phyloP scores from a whole-genome alignment of 2,888 invertebrate species.

The Amphipyra tragopoginis region DNA sequence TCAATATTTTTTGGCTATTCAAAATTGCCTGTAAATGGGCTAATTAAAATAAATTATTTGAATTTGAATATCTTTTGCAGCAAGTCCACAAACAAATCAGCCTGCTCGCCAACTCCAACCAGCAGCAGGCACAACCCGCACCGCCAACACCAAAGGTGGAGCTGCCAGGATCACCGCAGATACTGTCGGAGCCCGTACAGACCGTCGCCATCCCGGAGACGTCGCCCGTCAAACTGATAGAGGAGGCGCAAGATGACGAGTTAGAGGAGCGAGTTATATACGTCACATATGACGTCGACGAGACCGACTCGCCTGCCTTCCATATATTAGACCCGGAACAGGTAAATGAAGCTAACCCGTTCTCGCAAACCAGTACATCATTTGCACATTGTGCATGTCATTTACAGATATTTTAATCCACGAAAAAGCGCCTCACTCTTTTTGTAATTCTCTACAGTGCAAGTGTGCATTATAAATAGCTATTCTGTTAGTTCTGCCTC shows the following conservation, averaged over 20 bases:
- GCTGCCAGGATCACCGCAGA: slow-evolving; percentile 1
- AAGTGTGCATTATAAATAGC: no score
- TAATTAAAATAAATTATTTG: neutral
- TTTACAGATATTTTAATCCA: no score
- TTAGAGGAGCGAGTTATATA: slow-evolving; percentile 80
- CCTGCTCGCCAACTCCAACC: slow-evolving; percentile 69
- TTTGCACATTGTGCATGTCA: no score
- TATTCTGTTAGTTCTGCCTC: no score
- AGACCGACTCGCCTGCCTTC: slow-evolving; percentile 67
- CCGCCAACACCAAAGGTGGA: slow-evolving; percentile 10
- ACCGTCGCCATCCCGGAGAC: slow-evolving; percentile 25
- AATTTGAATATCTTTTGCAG: slow-evolving; percentile 47
- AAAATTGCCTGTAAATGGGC: no score
- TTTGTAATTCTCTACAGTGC: no score
- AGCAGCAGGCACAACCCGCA: slow-evolving; percentile 8
- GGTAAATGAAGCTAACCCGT: no score
- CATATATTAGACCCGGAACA: slow-evolving; percentile 76
- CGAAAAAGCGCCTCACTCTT: no score
- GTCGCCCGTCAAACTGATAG: slow-evolving; percentile 36
- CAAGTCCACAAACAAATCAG: slow-evolving; percentile 79
- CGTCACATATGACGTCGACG: slow-evolving; percentile 82
- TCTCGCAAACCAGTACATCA: no score
- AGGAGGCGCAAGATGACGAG: slow-evolving; percentile 50
- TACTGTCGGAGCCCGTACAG: slow-evolving; percentile 44
- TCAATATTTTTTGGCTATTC: no score